A percentile compares a stretch with the other conserved stretches of the same genome.
These are phyloP conservation scores for Aphis gossypii DNA, from an alignment of 1,140 invertebrate genomes.

Conservation along the genomic window DNA sequence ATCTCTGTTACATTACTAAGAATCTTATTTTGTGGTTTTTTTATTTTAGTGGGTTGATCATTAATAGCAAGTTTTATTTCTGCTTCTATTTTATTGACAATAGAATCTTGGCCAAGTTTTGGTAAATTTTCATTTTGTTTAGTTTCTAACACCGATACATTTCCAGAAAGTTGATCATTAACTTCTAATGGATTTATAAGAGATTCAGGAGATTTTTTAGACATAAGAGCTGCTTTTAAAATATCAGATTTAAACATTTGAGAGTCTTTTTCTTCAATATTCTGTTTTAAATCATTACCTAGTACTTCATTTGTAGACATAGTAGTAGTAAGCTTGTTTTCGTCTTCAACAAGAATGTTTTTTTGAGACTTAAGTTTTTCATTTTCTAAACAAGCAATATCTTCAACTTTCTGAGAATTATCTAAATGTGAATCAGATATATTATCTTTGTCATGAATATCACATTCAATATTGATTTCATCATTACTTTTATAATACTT, in stretches of 20 bases:
- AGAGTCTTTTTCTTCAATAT: neutral
- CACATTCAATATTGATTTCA: neutral
- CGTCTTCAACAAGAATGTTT: neutral
- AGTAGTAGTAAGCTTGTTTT: neutral
- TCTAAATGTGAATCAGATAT: neutral
- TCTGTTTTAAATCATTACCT: neutral
- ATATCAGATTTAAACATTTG: conserved; percentile 49
- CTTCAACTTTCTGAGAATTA: neutral
- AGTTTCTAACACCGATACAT: neutral
- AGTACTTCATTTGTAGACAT: neutral
- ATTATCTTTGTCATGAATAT: neutral
- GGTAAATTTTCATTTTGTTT: conserved; percentile 13
- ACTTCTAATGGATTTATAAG: neutral
- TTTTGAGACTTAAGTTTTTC: neutral
- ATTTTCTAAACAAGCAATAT: neutral
- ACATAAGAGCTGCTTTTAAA: conserved; percentile 54
- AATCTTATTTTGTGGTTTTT: neutral
- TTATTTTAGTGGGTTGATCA: neutral
- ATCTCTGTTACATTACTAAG: neutral
- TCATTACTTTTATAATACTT: neutral
- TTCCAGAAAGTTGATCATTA: neutral
- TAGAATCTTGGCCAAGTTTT: conserved; percentile 20
- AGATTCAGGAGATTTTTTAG: conserved; percentile 25
- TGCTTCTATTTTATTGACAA: conserved; percentile 50
- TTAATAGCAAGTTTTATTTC: conserved; percentile 13